A percentile compares a stretch with the other conserved stretches of the same genome.
Conservation (phyloP, 2,113 vertebrate species). For the Lucifuga dentata region DNA sequence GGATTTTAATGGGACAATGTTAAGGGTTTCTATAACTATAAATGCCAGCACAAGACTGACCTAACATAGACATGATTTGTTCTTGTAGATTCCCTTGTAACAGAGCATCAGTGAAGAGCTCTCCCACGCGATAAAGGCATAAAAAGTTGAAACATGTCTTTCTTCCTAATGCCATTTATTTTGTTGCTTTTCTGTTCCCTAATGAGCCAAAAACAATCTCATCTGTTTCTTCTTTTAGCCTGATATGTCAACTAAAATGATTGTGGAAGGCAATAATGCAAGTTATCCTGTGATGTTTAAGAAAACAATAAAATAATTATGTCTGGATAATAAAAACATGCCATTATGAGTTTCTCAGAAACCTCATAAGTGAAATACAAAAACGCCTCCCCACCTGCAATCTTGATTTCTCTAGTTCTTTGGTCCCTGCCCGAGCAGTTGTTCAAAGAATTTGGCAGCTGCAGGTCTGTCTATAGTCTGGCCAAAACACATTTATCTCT, state of each 20-base stretch:
- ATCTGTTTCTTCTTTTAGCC: slow-evolving; percentile 22
- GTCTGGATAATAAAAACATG: slow-evolving; percentile 65
- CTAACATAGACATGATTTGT: slow-evolving; percentile 39
- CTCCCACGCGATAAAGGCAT: slow-evolving; percentile 19
- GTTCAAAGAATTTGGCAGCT: slow-evolving; percentile 68
- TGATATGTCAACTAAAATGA: slow-evolving; percentile 46
- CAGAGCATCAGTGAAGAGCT: slow-evolving; percentile 36
- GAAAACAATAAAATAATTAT: slow-evolving; percentile 59
- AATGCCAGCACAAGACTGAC: slow-evolving; percentile 40
- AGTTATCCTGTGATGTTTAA: slow-evolving; percentile 50
- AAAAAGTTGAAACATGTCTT: slow-evolving; percentile 10
- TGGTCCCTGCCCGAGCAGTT: slow-evolving; percentile 57
- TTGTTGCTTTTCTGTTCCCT: neutral
- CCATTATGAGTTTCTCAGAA: slow-evolving; percentile 61
- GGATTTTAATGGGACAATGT: slow-evolving; percentile 59
- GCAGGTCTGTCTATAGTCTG: slow-evolving; percentile 57
- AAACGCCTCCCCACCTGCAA: slow-evolving; percentile 52
- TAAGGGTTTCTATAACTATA: slow-evolving; percentile 38
- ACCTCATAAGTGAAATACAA: slow-evolving; percentile 57
- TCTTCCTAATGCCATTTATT: neutral
- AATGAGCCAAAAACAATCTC: slow-evolving; percentile 28
- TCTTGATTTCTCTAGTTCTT: slow-evolving; percentile 57
- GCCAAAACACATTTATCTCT: slow-evolving; percentile 76
- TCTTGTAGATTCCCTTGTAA: slow-evolving; percentile 48
- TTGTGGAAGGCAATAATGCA: slow-evolving; percentile 38